Evolutionary conservation across 2,888 invertebrate genomes (phyloP), one percentile per base, ranked within the genome.

Genomic region (Lysandra coridon): DNA sequence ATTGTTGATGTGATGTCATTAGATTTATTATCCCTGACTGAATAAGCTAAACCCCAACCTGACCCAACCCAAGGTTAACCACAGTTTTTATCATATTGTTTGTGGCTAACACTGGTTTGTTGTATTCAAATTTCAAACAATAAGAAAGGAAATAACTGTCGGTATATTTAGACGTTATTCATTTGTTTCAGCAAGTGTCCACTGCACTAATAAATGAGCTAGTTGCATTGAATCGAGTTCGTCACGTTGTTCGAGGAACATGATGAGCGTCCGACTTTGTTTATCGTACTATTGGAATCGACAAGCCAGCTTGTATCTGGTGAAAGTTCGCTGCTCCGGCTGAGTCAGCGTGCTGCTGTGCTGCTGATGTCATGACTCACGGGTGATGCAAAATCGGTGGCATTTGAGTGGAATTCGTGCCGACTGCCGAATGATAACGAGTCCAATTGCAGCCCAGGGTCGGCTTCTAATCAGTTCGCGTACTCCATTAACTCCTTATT

Each of bases 281-380:
- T 64, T 30, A 23, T 64, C 23, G 30, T 64, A 30, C 10, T 23
- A 57, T 57, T 57, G 17, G 17, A 57, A 57, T 14, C 57, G 17
- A 57, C 57, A 4, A 17, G 57, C 17, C 57, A 30, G 64, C 64
- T 23, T 30, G 62, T 64, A 30, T 30, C 30, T 30, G 30, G 64
- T 30, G 64, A 69, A 37, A 69, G 64, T 64, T 30, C 64, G 64
- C 62, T 30, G 64, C 33, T 33, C 64, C 64, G 69, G 33, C 69
- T 69, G 69, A 69, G 69, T 69, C 69, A 69, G 64, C 64, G 5
- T 69, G 69, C 69, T 37, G 69, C 69, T 37, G 69, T 6, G 14
- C 69, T 17, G 14, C 69, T 69, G 69, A 37, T 69, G 69, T 69
- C 69, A 37, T 69, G 69, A 57, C 57, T 57, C 57, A 57, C 57